Base-by-base conservation (phyloP, 2,888 invertebrate genomes). In the Tachystola acroxantha region DNA sequence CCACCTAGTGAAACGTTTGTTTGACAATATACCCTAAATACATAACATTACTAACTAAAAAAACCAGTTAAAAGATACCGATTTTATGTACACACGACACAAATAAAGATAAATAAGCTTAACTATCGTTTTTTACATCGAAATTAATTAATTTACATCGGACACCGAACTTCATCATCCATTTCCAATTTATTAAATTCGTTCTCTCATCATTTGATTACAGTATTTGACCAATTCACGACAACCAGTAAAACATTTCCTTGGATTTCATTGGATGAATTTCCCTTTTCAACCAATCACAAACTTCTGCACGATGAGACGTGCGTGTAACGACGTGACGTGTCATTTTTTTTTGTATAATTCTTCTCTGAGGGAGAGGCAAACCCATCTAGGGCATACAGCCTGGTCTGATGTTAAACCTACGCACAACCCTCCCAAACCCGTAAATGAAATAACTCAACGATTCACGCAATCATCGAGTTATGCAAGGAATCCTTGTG, bases 21-120 rank as follows among this genome's bases (percentile, higher is more conserved):
- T 16, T 16, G 16, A 16, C 6, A 16, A 16, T 16, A 40, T 50
- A 1, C 10, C 10, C 36, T 51, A 53, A 46, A 56, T 33, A 46
- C 54, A 50, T 53, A 45, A 59, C 69, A 67, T 69, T 47, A 66
- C 65, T 56, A 51, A 53, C 12, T 48, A 48, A 42, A 40, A 43
- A 29, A 27, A 40, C 6, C 16, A 29, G n/a, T 32, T 26, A 28
- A 5, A 35, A 7, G 14, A 28, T 13, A 25, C 24, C 12, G 22
- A 16, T 37, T 10, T 14, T 37, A 37, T 14, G 11, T 10, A n/a
- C 20, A 37, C 16, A 37, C 9, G 12, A 25, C n/a, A 35, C 25
- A 10, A 32, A 34, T 9, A 30, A 22, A 14, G 20, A n/a, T 11
- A 24, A 30, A 29, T 29, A 10, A 3, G 9, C 7, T 24, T 24